Base-by-base conservation (phyloP, 2,113 vertebrate genomes). In the Cariama cristata region DNA sequence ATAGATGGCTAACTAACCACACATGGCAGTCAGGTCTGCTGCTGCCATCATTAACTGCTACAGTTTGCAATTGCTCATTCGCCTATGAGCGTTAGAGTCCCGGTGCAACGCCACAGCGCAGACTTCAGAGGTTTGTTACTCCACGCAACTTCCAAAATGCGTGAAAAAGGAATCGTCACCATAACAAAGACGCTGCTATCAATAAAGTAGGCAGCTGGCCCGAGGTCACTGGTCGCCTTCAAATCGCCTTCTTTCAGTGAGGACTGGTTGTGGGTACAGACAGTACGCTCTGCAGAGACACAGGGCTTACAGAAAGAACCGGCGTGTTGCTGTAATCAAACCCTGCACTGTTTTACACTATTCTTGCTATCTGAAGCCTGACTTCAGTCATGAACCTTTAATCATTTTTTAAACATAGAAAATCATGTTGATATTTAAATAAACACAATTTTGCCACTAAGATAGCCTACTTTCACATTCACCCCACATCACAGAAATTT, bases 1-100 rank as follows among this genome's bases (percentile, higher is more conserved):
- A 74, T 0, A 24, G 77, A 24, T 8, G 15, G 62, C 17, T 49
- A 68, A 55, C 50, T 32, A 67, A n/a, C 11, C 67, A 5, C 23
- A 52, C 59, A 22, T 0, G 1, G 33, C 24, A 82, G 18, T 17
- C 49, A 55, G 32, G 47, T 35, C 38, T 87, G 53, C 49, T 75
- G n/a, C 68, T 59, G 55, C 47, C 87, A 38, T 14, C 56, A 4
- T 35, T 8, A 84, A 26, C 38, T 20, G 22, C 77, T 80, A 5
- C 1, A 28, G 63, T 15, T 20, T 4, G 26, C 45, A 58, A 73
- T 20, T 1, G 2, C 58, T 55, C 0, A 0, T 14, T 52, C 2
- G 2, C 28, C 18, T 3, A 30, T 0, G 30, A 21, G 35, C 3
- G 0, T 12, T 15, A 24, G 12, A 79, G 27, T 14, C 47, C 14